Conservation (phyloP, 2,888 invertebrate species). For the Euspilapteryx auroguttella region DNA sequence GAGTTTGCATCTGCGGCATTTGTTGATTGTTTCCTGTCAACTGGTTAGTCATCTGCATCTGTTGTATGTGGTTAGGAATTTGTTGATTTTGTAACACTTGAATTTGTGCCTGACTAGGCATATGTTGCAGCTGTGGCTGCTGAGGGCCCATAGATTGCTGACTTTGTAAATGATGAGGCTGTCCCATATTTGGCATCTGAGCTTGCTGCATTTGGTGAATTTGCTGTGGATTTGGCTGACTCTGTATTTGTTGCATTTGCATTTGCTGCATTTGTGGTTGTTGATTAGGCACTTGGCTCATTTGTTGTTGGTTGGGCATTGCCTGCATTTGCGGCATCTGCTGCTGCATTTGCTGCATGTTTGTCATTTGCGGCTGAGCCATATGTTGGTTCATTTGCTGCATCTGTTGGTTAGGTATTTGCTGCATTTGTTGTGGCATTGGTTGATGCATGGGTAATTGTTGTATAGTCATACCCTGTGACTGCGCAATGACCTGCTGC, state of each 20-base stretch:
- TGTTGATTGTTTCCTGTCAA: slow-evolving; percentile 44
- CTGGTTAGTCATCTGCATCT: slow-evolving; percentile 51
- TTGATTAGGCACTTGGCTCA: slow-evolving; percentile 44
- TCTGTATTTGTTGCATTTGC: slow-evolving; percentile 54
- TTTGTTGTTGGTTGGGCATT: slow-evolving; percentile 45
- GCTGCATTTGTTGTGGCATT: slow-evolving; percentile 56
- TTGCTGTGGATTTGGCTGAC: slow-evolving; percentile 46
- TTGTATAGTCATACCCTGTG: slow-evolving; percentile 52
- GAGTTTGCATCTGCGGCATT: slow-evolving; percentile 54
- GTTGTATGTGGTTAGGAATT: slow-evolving; percentile 57
- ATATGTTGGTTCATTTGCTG: slow-evolving; percentile 53
- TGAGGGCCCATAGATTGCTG: slow-evolving; percentile 46
- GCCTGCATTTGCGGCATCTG: slow-evolving; percentile 54
- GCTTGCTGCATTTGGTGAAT: slow-evolving; percentile 53
- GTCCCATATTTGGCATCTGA: slow-evolving; percentile 49
- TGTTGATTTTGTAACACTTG: slow-evolving; percentile 58
- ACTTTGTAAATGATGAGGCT: slow-evolving; percentile 43
- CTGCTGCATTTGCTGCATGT: slow-evolving; percentile 54
- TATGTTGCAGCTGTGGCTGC: slow-evolving; percentile 51
- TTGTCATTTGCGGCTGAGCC: slow-evolving; percentile 45
- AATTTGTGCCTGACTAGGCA: slow-evolving; percentile 52
- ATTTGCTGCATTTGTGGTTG: slow-evolving; percentile 56
- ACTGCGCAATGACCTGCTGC: slow-evolving; percentile 52
- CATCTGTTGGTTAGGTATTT: slow-evolving; percentile 55
- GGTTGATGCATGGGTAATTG: slow-evolving; percentile 57